Percentiles rank a stretch among this genome's conserved stretches.
Conservation (phyloP, 2,113 vertebrate genomes). For the Plotosus lineatus region DNA sequence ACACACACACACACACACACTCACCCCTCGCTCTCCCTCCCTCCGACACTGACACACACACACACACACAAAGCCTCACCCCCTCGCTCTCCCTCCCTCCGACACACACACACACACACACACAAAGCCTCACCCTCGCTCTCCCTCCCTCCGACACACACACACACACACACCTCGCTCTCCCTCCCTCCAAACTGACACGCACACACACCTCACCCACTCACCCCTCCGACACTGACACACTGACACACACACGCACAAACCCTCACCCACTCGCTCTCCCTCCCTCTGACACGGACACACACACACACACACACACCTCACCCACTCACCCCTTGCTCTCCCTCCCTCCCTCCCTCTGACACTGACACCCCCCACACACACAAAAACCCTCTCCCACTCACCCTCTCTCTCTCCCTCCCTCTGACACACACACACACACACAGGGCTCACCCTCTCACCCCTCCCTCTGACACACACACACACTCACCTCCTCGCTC, state of each 20-base stretch:
- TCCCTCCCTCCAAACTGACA: too few species aligned
- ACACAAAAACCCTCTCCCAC: constrained; percentile 21
- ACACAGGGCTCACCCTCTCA: constrained; percentile 18
- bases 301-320: constrained; percentile 23
- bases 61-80: constrained; percentile 23
- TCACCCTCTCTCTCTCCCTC: too few species aligned
- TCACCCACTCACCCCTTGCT: too few species aligned
- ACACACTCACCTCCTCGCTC: too few species aligned
- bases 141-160: too few species aligned
- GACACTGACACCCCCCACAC: background rate
- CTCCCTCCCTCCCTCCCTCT: too few species aligned
- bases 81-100: too few species aligned
- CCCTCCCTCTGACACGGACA: too few species aligned
- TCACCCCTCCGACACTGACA: too few species aligned
- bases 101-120: constrained; percentile 30
- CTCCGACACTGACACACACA: background rate
- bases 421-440: constrained; percentile 4
- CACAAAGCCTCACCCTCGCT: too few species aligned
- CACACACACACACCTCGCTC: constrained; percentile 6
- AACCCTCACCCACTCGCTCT: constrained; percentile 31
- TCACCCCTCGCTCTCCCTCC: too few species aligned
- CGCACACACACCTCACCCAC: too few species aligned
- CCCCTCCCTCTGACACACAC: constrained; percentile 58
- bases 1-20: constrained; percentile 29
- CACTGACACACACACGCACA: background rate